Percentiles rank a stretch among this genome's conserved stretches.
phyloP scores from a whole-genome alignment of 1,140 invertebrate genomes.

The Leptestheria dahalacensis region DNA sequence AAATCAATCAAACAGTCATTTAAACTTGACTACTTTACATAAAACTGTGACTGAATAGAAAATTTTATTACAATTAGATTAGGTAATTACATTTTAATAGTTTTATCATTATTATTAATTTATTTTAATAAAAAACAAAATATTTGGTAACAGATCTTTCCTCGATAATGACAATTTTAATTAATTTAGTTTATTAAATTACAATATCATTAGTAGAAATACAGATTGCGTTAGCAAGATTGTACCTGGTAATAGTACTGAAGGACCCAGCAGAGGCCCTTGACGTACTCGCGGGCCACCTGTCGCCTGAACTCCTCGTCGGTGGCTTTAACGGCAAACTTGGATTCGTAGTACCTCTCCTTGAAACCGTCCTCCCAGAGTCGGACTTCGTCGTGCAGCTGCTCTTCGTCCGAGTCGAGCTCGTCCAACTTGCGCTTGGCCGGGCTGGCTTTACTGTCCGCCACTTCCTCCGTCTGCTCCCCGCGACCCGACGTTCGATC shows the following conservation, averaged over 20 bases:
- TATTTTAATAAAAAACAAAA: not conserved
- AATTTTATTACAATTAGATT: too few species aligned
- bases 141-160: not conserved
- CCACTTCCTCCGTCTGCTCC: too few species aligned
- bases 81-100: too few species aligned
- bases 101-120: too few species aligned
- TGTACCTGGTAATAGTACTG: slow-evolving; percentile 87
- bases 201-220: slow-evolving; percentile 2
- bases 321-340: slow-evolving; percentile 73
- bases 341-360: slow-evolving; percentile 91
- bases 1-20: not conserved
- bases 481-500: too few species aligned
- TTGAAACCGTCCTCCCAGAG: slow-evolving; percentile 98
- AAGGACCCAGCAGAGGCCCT: slow-evolving; percentile 94
- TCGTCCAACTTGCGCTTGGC: slow-evolving; percentile 33
- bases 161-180: not conserved
- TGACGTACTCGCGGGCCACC: slow-evolving; percentile 85
- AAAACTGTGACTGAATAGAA: too few species aligned
- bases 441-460: too few species aligned
- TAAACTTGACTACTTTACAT: not conserved
- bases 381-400: slow-evolving; percentile 80
- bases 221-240: too few species aligned
- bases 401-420: slow-evolving; percentile 47
- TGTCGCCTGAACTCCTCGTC: slow-evolving; percentile 75
- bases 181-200: too few species aligned